Conservation (phyloP, 2,797 vertebrate genomes). For the Helarctos malayanus region DNA sequence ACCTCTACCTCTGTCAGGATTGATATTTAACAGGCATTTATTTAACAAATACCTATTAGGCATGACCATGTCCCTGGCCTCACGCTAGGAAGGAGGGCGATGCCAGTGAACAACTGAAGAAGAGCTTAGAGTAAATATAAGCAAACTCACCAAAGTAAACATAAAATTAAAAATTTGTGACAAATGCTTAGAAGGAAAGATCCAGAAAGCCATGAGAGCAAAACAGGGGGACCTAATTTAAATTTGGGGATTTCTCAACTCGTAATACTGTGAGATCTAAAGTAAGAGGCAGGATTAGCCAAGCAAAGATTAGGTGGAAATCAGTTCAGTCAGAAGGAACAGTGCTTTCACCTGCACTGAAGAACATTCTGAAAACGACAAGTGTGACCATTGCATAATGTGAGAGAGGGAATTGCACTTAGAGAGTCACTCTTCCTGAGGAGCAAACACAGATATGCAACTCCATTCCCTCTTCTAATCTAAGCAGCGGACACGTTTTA, state of each 20-base stretch:
- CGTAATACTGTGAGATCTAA: not conserved
- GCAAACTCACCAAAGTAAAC: not conserved
- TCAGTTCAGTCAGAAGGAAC: not conserved
- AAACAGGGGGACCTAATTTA: not conserved
- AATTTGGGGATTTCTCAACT: not conserved
- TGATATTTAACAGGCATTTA: not conserved
- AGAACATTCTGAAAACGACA: not conserved
- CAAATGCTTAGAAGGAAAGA: not conserved
- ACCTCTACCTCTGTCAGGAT: not conserved
- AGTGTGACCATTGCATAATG: not conserved
- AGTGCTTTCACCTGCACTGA: not conserved
- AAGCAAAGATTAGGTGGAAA: not conserved
- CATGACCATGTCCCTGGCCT: no score
- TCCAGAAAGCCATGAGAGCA: not conserved
- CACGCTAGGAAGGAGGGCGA: not conserved
- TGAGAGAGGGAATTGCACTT: not conserved
- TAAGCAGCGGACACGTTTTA: not conserved
- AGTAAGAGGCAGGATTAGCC: not conserved
- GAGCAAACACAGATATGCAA: not conserved
- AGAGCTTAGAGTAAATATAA: not conserved
- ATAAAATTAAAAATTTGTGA: not conserved
- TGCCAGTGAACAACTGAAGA: not conserved
- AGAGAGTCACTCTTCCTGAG: rapidly evolving
- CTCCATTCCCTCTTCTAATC: not conserved
- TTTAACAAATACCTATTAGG: not conserved